Base-by-base conservation (phyloP, 2,113 vertebrate species). In the Leptobrachium leishanense region DNA sequence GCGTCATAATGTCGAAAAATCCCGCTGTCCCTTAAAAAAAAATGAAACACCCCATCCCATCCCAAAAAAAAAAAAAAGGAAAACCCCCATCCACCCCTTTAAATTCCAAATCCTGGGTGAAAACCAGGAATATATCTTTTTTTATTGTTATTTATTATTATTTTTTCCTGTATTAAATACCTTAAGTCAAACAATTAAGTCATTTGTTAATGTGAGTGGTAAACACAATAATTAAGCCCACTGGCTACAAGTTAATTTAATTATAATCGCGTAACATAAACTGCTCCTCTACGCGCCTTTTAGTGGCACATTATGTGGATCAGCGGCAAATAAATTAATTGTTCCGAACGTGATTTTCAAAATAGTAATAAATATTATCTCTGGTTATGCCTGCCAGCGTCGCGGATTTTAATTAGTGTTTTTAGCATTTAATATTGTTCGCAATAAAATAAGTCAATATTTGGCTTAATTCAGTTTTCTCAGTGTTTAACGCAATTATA, bases 141-240 rank as follows among this genome's bases (percentile, higher is more conserved):
- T 31, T 31, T 1, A 1, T 31, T 31, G 20, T 31, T 31, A 31
- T 31, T 31, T 31, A 31, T 31, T 31, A 31, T 31, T 31, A 31
- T 31, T 31, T 59, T 53, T 65, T 75, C 20, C 62, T 75, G 46
- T 75, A 39, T 5, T 20, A 50, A 75, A 75, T 44, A 66, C 43
- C 5, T n/a, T 50, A 66, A 65, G 62, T 75, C 67, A 67, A 66
- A 76, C 64, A 68, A 68, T 50, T 64, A 67, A 64, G 63, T 76
- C 4, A 76, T 68, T 76, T 76, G 66, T 75, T 75, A 75, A 54
- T 43, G 31, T 44, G 63, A 75, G 44, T 15, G 63, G 66, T 76
- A 76, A 75, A 59, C 67, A 50, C 42, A 67, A 76, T 76, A 67
- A 76, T 76, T 76, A 76, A 68, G 64, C 44, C 41, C 46, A 50